These are phyloP conservation scores for Galeruca laticollis DNA, from an alignment of 2,888 invertebrate species.

Conservation along the genomic window DNA sequence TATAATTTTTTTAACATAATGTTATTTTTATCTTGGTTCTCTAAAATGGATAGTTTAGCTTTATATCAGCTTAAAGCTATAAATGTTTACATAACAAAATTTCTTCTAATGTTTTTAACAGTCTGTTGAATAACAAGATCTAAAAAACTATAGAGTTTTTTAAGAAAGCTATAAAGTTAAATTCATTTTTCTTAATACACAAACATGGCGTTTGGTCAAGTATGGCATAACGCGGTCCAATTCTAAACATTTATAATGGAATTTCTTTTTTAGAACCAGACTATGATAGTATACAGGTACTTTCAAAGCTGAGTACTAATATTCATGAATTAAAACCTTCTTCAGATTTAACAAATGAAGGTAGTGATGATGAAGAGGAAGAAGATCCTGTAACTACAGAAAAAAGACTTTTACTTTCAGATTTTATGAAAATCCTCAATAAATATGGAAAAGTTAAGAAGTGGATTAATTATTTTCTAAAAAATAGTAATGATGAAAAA, in stretches of 20 bases:
- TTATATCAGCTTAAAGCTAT: too few relatives aligned
- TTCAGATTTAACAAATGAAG: conserved; percentile 65
- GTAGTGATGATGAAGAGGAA: conserved; percentile 73
- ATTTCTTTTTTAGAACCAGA: conserved; percentile 65
- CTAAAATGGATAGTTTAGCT: too few relatives aligned
- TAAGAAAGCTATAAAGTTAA: too few relatives aligned
- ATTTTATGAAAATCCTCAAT: conserved; percentile 63
- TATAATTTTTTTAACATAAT: too few relatives aligned
- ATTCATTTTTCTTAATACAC: too few relatives aligned
- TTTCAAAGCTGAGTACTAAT: conserved; percentile 68
- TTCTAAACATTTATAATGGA: neutral
- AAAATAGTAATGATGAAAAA: conserved; percentile 59
- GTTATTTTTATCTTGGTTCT: too few relatives aligned
- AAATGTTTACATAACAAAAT: too few relatives aligned
- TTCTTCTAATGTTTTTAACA: too few relatives aligned
- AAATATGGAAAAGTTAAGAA: conserved; percentile 64
- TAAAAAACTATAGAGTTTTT: too few relatives aligned
- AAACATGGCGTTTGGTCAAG: too few relatives aligned
- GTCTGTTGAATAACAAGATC: too few relatives aligned
- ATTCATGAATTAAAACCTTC: conserved; percentile 62
- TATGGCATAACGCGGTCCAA: too few relatives aligned
- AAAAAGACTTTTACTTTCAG: conserved; percentile 59
- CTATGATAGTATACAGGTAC: conserved; percentile 70
- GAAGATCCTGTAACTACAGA: conserved; percentile 68
- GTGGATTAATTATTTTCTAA: conserved; percentile 68